Evolutionary conservation across 1,140 invertebrate genomes (phyloP), one percentile per base, ranked within the genome.

Genomic region (Calycopis cecrops): DNA sequence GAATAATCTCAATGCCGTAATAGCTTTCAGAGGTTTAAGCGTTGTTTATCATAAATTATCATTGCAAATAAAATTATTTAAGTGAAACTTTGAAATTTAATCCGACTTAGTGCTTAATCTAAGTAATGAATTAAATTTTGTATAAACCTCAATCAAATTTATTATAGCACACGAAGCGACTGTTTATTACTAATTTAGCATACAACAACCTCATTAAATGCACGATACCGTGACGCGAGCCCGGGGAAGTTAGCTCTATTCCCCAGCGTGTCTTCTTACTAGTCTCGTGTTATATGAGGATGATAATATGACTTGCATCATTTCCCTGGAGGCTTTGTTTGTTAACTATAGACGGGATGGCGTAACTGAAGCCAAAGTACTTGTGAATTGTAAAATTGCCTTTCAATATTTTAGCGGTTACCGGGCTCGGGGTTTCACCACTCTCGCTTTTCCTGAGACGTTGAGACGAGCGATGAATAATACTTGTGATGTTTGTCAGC

Each of bases 271-370:
- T 44, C 40, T 44, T 44, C 40, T 44, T 44, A 16, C 40, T 28
- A 44, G n/a, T 44, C 40, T 44, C 40, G 17, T 16, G 17, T 44
- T 44, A 16, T 44, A 16, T 16, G 40, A 28, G 40, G 40, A 44
- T 44, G 40, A 44, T 44, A 44, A 44, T 44, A 44, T 44, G 40
- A 44, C 40, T 44, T 44, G 40, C 40, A 44, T 44, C 40, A 44
- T 44, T 44, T 44, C 40, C 40, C 40, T 12, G 14, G 40, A 44
- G 14, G 16, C 40, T 44, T 44, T 18, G 17, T 16, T 44, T 44
- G 16, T 44, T 14, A 44, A 44, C 14, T 44, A 44, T 44, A 16
- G 40, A 44, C 16, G 40, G 40, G 16, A 16, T 16, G 16, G 40
- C 40, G 40, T 44, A 44, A 14, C 40, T 44, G 4, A 6, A 44